Evolutionary conservation across 2,888 invertebrate genomes (phyloP).

Genomic region (Sinhomidia bicolor): DNA sequence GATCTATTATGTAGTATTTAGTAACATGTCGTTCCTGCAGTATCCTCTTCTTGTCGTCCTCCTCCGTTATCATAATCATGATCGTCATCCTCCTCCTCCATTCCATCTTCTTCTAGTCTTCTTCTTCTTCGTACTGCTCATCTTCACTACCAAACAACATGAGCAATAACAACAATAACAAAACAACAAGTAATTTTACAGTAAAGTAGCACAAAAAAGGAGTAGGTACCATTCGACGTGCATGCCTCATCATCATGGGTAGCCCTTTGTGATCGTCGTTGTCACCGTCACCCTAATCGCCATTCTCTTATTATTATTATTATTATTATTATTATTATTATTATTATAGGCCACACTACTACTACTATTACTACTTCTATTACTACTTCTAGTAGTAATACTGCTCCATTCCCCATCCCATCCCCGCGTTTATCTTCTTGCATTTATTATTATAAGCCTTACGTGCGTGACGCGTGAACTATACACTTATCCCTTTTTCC

Average conservation of each 20-base stretch:
- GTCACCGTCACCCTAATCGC: slow-evolving; percentile 37
- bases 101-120: not conserved
- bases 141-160: slow-evolving; percentile 7
- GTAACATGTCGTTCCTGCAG: not conserved
- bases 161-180: not conserved
- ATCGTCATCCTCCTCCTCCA: slow-evolving; percentile 45
- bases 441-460: not conserved
- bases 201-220: slow-evolving; percentile 36
- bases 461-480: not conserved
- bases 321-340: too few species aligned
- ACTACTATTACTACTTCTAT: too few species aligned
- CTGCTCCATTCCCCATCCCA: slow-evolving; percentile 13
- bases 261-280: slow-evolving; percentile 34
- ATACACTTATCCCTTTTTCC: slow-evolving; percentile 30
- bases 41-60: slow-evolving; percentile 50
- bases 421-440: not conserved
- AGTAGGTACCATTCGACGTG: not conserved
- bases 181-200: slow-evolving; percentile 34
- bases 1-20: not conserved
- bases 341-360: not conserved
- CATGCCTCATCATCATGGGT: slow-evolving; percentile 2
- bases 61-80: slow-evolving; percentile 28
- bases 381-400: too few species aligned
- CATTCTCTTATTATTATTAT: not conserved
- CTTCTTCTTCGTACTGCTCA: slow-evolving; percentile 17